phyloP scores from a whole-genome alignment of 2,888 invertebrate genomes.

The Subacronicta megacephala region DNA sequence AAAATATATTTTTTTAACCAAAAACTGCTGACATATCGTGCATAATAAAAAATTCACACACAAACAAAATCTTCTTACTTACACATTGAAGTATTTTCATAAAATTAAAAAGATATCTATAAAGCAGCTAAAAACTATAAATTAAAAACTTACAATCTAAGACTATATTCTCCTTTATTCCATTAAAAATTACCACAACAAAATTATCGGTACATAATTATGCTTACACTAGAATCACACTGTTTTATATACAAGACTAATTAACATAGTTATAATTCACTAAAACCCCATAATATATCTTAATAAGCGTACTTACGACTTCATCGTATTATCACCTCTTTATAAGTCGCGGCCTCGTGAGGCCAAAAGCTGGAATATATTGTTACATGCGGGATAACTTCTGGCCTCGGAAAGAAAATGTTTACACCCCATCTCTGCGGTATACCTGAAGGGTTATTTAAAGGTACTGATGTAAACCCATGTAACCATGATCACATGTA shows the following conservation, averaged over 20 bases:
- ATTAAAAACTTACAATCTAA: constrained; percentile 4
- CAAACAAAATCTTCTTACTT: constrained; percentile 17
- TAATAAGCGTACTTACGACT: constrained; percentile 56
- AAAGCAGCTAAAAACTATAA: constrained; percentile 7
- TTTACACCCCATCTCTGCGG: too few species aligned
- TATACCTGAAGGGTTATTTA: too few species aligned
- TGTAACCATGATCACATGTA: too few species aligned
- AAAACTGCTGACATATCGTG: not conserved
- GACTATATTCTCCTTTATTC: constrained; percentile 21
- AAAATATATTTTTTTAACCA: not conserved
- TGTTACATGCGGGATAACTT: too few species aligned
- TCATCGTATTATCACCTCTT: constrained; percentile 3
- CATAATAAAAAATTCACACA: constrained; percentile 8
- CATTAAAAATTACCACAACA: constrained; percentile 5
- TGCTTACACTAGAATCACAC: constrained; percentile 59
- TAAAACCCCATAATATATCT: constrained; percentile 33
- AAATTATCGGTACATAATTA: constrained; percentile 40
- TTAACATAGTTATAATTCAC: constrained; percentile 2
- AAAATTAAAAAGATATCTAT: constrained; percentile 14
- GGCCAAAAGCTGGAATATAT: constrained; percentile 1
- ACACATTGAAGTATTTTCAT: constrained; percentile 14
- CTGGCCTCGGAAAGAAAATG: constrained; percentile 1
- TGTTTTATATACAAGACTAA: constrained; percentile 49
- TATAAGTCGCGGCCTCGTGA: not conserved
- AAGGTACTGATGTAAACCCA: too few species aligned